phyloP scores from a whole-genome alignment of 2,797 vertebrate species.

The Trachops cirrhosus region DNA sequence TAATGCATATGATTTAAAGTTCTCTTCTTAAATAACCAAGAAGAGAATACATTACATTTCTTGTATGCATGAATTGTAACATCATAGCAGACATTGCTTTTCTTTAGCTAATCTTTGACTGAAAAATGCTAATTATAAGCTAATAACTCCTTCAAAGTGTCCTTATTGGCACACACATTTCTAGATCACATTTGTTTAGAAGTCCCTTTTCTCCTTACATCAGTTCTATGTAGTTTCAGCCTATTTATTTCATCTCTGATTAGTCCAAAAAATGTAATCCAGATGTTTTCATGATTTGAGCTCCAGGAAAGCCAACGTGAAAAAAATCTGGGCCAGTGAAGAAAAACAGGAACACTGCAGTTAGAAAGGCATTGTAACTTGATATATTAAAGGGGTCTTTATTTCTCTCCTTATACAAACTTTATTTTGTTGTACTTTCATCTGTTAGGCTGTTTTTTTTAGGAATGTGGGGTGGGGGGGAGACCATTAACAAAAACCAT shows the following conservation, averaged over 20 bases:
- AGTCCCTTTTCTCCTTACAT: conserved; percentile 40
- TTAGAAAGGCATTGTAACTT: conserved; percentile 55
- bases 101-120: neutral
- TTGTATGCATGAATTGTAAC: neutral
- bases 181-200: neutral
- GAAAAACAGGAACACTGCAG: neutral
- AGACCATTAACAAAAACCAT: conserved; percentile 29
- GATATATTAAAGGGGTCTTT: conserved; percentile 49
- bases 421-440: conserved; percentile 38
- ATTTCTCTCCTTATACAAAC: conserved; percentile 37
- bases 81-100: conserved; percentile 1
- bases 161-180: neutral
- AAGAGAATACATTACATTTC: conserved; percentile 38
- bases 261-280: conserved; percentile 60
- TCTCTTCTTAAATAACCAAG: conserved; percentile 59
- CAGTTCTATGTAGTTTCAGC: conserved; percentile 61
- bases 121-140: neutral
- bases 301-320: conserved; percentile 47
- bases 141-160: neutral
- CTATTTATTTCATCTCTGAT: conserved; percentile 54
- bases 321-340: conserved; percentile 54
- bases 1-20: conserved; percentile 68
- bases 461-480: conserved; percentile 40
- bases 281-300: conserved; percentile 60
- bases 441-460: conserved; percentile 61